Conservation (phyloP, 2,113 vertebrate species). For the Labrus mixtus region DNA sequence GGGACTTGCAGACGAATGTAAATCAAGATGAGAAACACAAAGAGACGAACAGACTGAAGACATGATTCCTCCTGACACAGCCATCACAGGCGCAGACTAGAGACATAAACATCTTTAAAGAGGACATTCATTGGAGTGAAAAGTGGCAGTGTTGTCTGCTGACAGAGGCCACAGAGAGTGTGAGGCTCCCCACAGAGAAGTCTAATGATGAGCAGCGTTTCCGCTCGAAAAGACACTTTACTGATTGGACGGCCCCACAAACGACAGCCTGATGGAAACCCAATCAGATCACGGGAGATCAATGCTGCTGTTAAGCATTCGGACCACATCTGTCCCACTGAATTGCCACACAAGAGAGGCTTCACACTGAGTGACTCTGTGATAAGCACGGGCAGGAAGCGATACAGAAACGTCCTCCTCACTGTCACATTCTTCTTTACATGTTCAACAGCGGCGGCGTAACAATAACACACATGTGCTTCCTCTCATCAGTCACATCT, state of each 20-base stretch:
- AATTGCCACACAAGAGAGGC: slow-evolving; percentile 51
- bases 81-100: neutral
- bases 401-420: slow-evolving; percentile 7
- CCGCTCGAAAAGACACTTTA: slow-evolving; percentile 54
- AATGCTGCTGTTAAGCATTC: slow-evolving; percentile 44
- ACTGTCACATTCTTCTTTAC: slow-evolving; percentile 7
- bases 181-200: slow-evolving; percentile 37
- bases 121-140: slow-evolving; percentile 37
- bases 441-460: neutral
- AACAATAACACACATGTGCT: slow-evolving; percentile 9
- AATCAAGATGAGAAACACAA: no score
- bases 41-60: no score
- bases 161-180: slow-evolving; percentile 35
- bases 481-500: slow-evolving; percentile 35
- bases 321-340: slow-evolving; percentile 54
- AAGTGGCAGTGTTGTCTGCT: slow-evolving; percentile 17
- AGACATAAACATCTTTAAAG: slow-evolving; percentile 9
- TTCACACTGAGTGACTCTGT: slow-evolving; percentile 12
- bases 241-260: slow-evolving; percentile 48
- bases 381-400: slow-evolving; percentile 37
- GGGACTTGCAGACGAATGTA: no score
- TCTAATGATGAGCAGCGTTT: slow-evolving; percentile 65
- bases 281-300: slow-evolving; percentile 61
- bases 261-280: slow-evolving; percentile 55
- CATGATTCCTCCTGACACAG: neutral